A percentile compares a stretch with the other conserved stretches of the same genome.
These are phyloP conservation scores for Folsomia candida DNA, from an alignment of 2,888 invertebrate genomes.

Conservation along the genomic window DNA sequence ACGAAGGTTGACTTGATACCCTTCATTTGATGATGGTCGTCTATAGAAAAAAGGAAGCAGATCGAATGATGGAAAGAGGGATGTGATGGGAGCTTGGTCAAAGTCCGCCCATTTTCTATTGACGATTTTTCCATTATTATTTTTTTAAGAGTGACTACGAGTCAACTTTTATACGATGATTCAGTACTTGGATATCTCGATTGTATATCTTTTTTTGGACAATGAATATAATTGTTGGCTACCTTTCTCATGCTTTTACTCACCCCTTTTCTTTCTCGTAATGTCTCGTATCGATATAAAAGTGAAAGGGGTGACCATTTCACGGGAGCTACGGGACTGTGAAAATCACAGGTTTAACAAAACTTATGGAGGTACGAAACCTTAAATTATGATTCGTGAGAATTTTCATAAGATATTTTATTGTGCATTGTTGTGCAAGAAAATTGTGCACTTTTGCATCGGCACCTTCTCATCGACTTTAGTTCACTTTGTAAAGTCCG, in stretches of 20 bases:
- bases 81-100: neutral
- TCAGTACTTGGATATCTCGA: neutral
- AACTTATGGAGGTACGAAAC: neutral
- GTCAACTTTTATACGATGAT: neutral
- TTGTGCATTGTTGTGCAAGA: neutral
- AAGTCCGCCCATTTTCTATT: constrained; percentile 1
- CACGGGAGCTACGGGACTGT: neutral
- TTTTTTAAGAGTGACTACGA: neutral
- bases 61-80: neutral
- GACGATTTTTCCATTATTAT: neutral
- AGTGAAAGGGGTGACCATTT: neutral
- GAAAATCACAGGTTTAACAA: neutral
- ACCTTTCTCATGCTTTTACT: neutral
- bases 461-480: neutral
- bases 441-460: neutral
- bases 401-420: neutral
- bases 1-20: neutral
- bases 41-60: neutral
- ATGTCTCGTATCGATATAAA: no score
- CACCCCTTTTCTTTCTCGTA: neutral
- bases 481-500: neutral
- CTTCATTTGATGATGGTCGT: neutral
- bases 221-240: neutral
- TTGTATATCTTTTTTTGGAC: neutral
- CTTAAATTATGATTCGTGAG: neutral